Conservation (phyloP, 2,888 invertebrate species). For the Geotrupes spiniger region DNA sequence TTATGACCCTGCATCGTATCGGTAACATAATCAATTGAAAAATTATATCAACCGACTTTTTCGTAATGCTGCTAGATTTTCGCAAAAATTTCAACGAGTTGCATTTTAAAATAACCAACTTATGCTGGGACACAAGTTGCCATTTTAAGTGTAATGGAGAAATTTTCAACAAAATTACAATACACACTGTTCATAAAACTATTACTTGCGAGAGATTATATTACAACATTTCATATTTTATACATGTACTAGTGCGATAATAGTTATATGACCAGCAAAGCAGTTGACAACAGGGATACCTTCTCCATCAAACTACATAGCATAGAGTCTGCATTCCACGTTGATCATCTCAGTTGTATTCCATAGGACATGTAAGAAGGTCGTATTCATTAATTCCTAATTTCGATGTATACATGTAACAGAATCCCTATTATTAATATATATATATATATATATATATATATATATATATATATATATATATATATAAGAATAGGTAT, state of each 20-base stretch:
- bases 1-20: no score
- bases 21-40: no score
- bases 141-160: constrained; percentile 22
- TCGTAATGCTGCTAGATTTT: constrained; percentile 22
- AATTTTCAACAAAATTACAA: constrained; percentile 30
- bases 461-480: constrained; percentile 1
- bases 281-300: constrained; percentile 48
- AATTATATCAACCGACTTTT: constrained; percentile 25
- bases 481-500: neutral
- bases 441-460: constrained; percentile 1
- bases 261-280: constrained; percentile 44
- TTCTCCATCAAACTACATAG: constrained; percentile 52
- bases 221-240: constrained; percentile 23
- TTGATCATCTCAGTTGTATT: constrained; percentile 40
- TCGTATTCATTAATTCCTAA: constrained; percentile 24
- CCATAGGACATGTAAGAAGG: constrained; percentile 19
- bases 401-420: constrained; percentile 33
- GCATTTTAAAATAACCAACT: constrained; percentile 27
- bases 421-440: constrained; percentile 2
- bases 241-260: constrained; percentile 23
- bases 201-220: constrained; percentile 28
- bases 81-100: constrained; percentile 14
- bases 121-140: constrained; percentile 38
- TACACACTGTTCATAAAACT: constrained; percentile 35
- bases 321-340: constrained; percentile 43